Conservation (phyloP, 2,888 invertebrate species). For the Pyralis farinalis region DNA sequence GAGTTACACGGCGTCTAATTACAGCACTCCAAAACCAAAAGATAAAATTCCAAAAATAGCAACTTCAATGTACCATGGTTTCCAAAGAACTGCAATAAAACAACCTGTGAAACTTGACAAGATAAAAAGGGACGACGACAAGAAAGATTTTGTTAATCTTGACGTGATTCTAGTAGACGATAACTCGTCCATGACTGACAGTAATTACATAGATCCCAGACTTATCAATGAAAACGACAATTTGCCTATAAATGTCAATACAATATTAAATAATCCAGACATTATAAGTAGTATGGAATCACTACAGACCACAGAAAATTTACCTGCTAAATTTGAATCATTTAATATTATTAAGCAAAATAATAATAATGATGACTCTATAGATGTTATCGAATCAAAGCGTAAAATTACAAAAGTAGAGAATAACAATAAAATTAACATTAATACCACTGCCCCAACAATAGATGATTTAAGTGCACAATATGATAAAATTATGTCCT, state of each 20-base stretch:
- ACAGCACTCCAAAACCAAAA: conserved; percentile 69
- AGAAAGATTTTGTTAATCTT: conserved; percentile 71
- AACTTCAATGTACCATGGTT: conserved; percentile 72
- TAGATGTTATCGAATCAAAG: conserved; percentile 38
- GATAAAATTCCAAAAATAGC: conserved; percentile 74
- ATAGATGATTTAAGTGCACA: conserved; percentile 69
- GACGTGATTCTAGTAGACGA: conserved; percentile 63
- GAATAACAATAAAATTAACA: conserved; percentile 42
- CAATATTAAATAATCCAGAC: conserved; percentile 72
- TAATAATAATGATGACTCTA: conserved; percentile 42
- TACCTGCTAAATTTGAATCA: conserved; percentile 71
- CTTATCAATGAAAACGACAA: conserved; percentile 87
- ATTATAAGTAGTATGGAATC: conserved; percentile 78
- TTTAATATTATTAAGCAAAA: conserved; percentile 56
- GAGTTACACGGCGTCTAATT: conserved; percentile 63
- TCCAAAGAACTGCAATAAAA: conserved; percentile 65
- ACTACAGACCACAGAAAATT: conserved; percentile 70
- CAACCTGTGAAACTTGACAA: conserved; percentile 71
- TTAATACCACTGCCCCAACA: conserved; percentile 44
- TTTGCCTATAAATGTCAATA: conserved; percentile 81
- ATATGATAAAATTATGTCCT: conserved; percentile 77
- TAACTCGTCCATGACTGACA: conserved; percentile 71
- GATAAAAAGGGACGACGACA: conserved; percentile 61
- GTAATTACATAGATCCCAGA: conserved; percentile 79
- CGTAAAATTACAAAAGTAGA: conserved; percentile 37